phyloP scores from a whole-genome alignment of 2,888 invertebrate genomes.

The Ochlodes sylvanus region DNA sequence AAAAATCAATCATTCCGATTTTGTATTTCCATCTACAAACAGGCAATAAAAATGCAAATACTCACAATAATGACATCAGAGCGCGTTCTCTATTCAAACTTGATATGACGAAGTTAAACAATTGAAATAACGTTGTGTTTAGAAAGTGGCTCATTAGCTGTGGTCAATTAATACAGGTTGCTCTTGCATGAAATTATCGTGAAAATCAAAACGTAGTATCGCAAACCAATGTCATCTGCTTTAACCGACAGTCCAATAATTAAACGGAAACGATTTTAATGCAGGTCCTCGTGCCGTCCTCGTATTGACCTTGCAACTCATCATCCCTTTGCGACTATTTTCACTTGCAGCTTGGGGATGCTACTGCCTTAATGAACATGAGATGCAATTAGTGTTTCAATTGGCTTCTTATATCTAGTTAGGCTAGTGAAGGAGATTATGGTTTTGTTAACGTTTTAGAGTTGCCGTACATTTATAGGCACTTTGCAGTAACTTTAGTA shows the following conservation, averaged over 20 bases:
- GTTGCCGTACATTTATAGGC: too few relatives aligned
- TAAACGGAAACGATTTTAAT: slow-evolving; percentile 34
- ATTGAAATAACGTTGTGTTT: slow-evolving; percentile 64
- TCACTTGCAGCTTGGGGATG: not conserved
- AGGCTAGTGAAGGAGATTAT: too few relatives aligned
- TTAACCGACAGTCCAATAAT: slow-evolving; percentile 18
- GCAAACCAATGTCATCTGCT: slow-evolving; percentile 16
- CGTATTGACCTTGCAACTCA: slow-evolving; percentile 20
- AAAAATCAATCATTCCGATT: slow-evolving; percentile 33
- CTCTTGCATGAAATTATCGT: slow-evolving; percentile 29
- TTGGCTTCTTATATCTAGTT: too few relatives aligned
- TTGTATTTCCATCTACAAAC: slow-evolving; percentile 36
- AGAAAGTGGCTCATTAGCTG: slow-evolving; percentile 64
- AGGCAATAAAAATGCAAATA: slow-evolving; percentile 49
- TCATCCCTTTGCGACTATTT: not conserved
- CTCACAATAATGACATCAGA: slow-evolving; percentile 63
- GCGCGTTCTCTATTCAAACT: slow-evolving; percentile 49
- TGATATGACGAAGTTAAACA: slow-evolving; percentile 59
- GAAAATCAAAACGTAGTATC: slow-evolving; percentile 21
- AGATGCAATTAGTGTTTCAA: too few relatives aligned
- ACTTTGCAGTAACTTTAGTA: too few relatives aligned
- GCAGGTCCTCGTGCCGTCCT: slow-evolving; percentile 7
- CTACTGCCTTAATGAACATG: too few relatives aligned
- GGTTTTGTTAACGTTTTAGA: too few relatives aligned
- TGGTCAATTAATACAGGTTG: slow-evolving; percentile 29